Conservation (phyloP, 53 echinoderm and acorn worm species). For the Arbacia lixula region DNA sequence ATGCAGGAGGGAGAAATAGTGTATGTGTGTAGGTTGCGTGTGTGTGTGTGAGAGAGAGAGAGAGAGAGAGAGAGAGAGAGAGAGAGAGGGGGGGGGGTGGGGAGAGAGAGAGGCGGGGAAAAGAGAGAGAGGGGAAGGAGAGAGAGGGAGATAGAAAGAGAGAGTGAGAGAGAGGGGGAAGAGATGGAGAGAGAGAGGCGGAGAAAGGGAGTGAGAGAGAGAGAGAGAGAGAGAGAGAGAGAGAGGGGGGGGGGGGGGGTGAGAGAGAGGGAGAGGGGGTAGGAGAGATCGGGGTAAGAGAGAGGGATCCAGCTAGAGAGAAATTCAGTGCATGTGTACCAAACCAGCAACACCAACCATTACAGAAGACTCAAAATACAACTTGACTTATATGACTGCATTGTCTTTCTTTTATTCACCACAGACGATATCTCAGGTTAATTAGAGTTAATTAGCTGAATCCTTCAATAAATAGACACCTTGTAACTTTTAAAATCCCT, state of each 20-base stretch:
- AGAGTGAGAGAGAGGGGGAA: not conserved
- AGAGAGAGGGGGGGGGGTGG: not conserved
- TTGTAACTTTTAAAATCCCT: no score
- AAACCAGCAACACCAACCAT: no score
- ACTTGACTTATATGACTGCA: conserved; percentile 19
- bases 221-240: not conserved
- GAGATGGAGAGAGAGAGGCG: not conserved
- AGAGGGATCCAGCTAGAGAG: not conserved
- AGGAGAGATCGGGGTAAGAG: not conserved
- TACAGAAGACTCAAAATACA: not conserved
- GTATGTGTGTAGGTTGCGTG: no score
- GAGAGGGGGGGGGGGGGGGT: not conserved
- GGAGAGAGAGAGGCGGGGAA: not conserved
- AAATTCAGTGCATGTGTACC: not conserved
- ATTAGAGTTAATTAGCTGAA: conserved; percentile 1
- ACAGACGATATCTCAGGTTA: conserved; percentile 13
- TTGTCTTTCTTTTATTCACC: conserved; percentile 6
- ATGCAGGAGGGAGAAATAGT: no score
- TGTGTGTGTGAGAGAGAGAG: not conserved
- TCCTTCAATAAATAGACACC: conserved; percentile 30
- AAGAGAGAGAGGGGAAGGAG: not conserved
- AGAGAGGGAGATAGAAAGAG: not conserved
- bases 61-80: not conserved
- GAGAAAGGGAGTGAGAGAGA: not conserved
- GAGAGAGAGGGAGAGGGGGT: not conserved